These are phyloP conservation scores for Lobophora halterata DNA, from an alignment of 2,888 invertebrate genomes.

Conservation along the genomic window DNA sequence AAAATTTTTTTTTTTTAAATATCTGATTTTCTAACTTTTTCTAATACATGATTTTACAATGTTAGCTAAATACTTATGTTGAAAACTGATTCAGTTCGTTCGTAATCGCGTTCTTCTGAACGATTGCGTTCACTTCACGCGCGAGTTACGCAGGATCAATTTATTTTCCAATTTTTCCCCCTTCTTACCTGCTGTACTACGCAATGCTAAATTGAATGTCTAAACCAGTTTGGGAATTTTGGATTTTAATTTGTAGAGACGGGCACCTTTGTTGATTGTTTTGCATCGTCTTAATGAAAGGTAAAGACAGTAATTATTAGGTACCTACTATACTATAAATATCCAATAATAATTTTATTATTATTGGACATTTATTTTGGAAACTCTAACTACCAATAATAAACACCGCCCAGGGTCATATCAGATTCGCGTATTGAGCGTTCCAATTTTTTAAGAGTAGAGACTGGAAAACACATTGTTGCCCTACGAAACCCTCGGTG, in stretches of 20 bases:
- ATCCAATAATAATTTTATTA: too few species aligned
- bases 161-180: slow-evolving; percentile 71
- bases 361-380: too few species aligned
- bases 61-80: slow-evolving; percentile 10
- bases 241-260: slow-evolving; percentile 20
- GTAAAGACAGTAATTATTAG: too few species aligned
- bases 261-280: slow-evolving; percentile 5
- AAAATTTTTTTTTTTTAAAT: too few species aligned
- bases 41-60: slow-evolving; percentile 1
- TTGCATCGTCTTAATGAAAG: slow-evolving; percentile 1
- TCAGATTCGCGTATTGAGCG: too few species aligned
- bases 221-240: slow-evolving; percentile 20
- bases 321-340: too few species aligned
- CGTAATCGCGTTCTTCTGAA: slow-evolving; percentile 61
- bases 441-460: too few species aligned
- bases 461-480: too few species aligned
- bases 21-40: too few species aligned
- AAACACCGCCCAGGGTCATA: too few species aligned
- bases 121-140: slow-evolving; percentile 61
- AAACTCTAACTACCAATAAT: too few species aligned
- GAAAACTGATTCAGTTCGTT: slow-evolving; percentile 21
- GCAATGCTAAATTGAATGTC: slow-evolving; percentile 61
- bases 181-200: slow-evolving; percentile 9
- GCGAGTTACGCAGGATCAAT: slow-evolving; percentile 60
- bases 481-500: too few species aligned